Percentiles rank a stretch among this genome's conserved stretches.
phyloP scores from a whole-genome alignment of 2,888 invertebrate species.

The Catocala nupta region DNA sequence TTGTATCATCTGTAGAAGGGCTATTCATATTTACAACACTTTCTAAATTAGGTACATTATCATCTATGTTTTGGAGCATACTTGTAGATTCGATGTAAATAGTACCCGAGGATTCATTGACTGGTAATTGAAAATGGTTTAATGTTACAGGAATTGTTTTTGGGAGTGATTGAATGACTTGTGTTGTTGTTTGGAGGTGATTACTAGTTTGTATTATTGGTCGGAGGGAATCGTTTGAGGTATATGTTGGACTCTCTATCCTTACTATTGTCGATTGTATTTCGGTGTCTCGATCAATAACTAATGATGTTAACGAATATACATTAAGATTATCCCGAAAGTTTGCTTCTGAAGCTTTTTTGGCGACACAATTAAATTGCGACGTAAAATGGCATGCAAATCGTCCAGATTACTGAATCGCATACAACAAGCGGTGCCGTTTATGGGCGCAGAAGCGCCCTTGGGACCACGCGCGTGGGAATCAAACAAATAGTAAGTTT shows the following conservation, averaged over 20 bases:
- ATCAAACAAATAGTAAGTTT: background rate
- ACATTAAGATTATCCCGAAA: slow-evolving; percentile 6
- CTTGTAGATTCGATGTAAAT: background rate
- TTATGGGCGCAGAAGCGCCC: background rate
- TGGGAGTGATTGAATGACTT: too few relatives aligned
- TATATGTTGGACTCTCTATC: too few relatives aligned
- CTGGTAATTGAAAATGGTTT: too few relatives aligned
- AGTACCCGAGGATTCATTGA: too few relatives aligned
- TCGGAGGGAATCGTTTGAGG: too few relatives aligned
- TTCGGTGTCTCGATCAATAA: background rate
- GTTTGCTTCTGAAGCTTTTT: slow-evolving; percentile 1
- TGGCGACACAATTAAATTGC: background rate
- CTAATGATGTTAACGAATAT: background rate
- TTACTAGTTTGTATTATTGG: too few relatives aligned
- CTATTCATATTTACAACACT: slow-evolving; percentile 12
- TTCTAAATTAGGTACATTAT: slow-evolving; percentile 20
- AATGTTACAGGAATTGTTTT: too few relatives aligned
- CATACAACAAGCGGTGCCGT: background rate
- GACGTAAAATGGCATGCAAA: background rate
- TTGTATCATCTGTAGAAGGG: background rate
- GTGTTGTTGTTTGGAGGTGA: too few relatives aligned
- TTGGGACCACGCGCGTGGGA: background rate
- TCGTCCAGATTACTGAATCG: background rate
- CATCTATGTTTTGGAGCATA: slow-evolving; percentile 19
- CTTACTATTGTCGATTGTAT: background rate